Evolutionary conservation across 2,113 vertebrate species (phyloP).

Genomic region (Tupaia chinensis): DNA sequence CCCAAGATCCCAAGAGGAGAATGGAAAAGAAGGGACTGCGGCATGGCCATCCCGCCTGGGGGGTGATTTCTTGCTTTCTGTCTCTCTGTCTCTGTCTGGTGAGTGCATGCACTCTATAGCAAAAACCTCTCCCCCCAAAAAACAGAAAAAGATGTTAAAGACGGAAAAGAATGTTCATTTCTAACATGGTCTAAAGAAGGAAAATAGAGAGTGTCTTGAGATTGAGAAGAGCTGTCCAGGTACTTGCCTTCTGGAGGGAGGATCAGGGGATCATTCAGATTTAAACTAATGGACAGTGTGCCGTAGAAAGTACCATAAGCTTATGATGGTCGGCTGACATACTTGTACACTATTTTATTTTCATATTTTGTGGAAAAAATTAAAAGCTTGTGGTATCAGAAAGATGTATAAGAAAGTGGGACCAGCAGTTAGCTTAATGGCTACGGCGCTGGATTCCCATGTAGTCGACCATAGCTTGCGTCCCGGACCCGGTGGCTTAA

Average conservation of each 20-base stretch:
- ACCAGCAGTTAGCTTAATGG: too few species aligned
- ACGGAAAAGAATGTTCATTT: neutral
- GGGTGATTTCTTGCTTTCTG: too few species aligned
- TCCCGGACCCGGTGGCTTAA: too few species aligned
- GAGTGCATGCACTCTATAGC: too few species aligned
- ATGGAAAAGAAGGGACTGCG: too few species aligned
- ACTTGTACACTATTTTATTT: neutral
- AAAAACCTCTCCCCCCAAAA: too few species aligned
- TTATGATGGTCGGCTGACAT: neutral
- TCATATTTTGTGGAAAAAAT: neutral
- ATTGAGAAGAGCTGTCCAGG: neutral
- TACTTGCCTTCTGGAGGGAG: neutral
- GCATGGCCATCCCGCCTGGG: too few species aligned
- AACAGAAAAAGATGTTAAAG: neutral
- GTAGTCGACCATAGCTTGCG: too few species aligned
- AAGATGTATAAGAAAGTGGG: neutral
- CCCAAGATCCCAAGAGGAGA: too few species aligned
- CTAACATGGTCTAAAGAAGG: neutral
- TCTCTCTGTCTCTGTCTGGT: too few species aligned
- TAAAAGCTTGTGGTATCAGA: neutral
- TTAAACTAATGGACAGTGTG: neutral
- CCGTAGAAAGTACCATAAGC: neutral
- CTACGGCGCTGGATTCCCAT: too few species aligned
- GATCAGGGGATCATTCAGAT: neutral
- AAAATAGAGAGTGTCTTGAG: neutral